Percentiles rank a stretch among this genome's conserved stretches.
These are phyloP conservation scores for Cylloceria caligata DNA, from an alignment of 2,888 invertebrate species.

Conservation along the genomic window DNA sequence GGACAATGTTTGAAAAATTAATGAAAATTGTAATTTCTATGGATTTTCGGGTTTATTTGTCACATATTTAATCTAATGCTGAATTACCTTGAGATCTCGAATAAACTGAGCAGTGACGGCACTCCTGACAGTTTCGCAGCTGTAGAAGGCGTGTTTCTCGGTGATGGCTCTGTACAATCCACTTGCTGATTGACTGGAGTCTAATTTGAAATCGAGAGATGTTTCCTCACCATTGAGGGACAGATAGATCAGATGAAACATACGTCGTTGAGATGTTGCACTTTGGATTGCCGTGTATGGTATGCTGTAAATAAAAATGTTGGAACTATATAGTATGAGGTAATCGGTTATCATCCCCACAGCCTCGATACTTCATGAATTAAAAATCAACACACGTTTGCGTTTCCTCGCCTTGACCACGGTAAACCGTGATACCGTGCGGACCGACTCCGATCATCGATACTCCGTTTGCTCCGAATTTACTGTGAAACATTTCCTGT, in stretches of 20 bases:
- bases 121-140: slow-evolving; percentile 95
- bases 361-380: slow-evolving; percentile 21
- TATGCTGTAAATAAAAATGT: slow-evolving; percentile 86
- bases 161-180: slow-evolving; percentile 94
- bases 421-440: slow-evolving; percentile 91
- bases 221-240: slow-evolving; percentile 89
- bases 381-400: slow-evolving; percentile 85
- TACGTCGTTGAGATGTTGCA: slow-evolving; percentile 90
- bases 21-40: neutral
- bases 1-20: too few species aligned
- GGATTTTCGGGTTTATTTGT: neutral
- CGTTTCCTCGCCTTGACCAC: slow-evolving; percentile 88
- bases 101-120: slow-evolving; percentile 96
- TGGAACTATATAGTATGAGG: too few species aligned
- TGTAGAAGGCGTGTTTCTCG: slow-evolving; percentile 96
- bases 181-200: slow-evolving; percentile 92
- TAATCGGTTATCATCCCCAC: neutral
- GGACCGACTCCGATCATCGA: slow-evolving; percentile 92
- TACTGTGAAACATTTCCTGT: slow-evolving; percentile 92
- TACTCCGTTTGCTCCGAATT: slow-evolving; percentile 86
- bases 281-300: slow-evolving; percentile 93
- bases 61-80: too few species aligned
- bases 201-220: slow-evolving; percentile 91
- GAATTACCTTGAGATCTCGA: slow-evolving; percentile 91
- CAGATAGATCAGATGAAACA: slow-evolving; percentile 91